Conservation (phyloP, 2,888 invertebrate genomes). For the Microplitis manilae region DNA sequence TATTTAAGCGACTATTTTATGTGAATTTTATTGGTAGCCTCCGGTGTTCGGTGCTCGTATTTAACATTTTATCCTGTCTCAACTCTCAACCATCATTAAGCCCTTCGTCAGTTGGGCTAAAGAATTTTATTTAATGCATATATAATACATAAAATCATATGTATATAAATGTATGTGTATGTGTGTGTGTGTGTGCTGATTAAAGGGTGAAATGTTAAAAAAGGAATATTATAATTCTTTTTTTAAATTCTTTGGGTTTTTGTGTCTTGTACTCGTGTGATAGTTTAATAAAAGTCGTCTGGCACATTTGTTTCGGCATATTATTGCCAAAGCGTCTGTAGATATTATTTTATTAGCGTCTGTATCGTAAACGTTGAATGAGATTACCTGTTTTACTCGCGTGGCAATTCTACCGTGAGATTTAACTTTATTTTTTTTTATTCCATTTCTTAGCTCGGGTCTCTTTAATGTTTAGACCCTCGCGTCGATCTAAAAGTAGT, state of each 20-base stretch:
- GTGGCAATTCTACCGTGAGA: slow-evolving; percentile 23
- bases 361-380: slow-evolving; percentile 31
- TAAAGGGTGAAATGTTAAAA: slow-evolving; percentile 12
- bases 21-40: slow-evolving; percentile 70
- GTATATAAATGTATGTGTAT: slow-evolving; percentile 41
- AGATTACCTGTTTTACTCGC: slow-evolving; percentile 46
- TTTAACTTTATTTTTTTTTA: slow-evolving; percentile 29
- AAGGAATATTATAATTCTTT: slow-evolving; percentile 26
- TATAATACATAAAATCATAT: neutral
- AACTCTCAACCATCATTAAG: slow-evolving; percentile 33
- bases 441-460: neutral
- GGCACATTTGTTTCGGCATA: slow-evolving; percentile 70
- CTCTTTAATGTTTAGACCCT: neutral
- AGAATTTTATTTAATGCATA: slow-evolving; percentile 61
- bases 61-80: slow-evolving; percentile 68
- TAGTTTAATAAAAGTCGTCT: slow-evolving; percentile 71
- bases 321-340: slow-evolving; percentile 63
- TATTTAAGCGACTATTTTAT: slow-evolving; percentile 66
- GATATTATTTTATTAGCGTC: slow-evolving; percentile 64
- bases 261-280: slow-evolving; percentile 43
- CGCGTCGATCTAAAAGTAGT: neutral
- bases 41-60: slow-evolving; percentile 69
- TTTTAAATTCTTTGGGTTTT: slow-evolving; percentile 28
- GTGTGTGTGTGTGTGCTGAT: slow-evolving; percentile 43
- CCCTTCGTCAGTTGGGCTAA: slow-evolving; percentile 57